Conservation (phyloP, 2,113 vertebrate genomes). For the Hydropotes inermis region DNA sequence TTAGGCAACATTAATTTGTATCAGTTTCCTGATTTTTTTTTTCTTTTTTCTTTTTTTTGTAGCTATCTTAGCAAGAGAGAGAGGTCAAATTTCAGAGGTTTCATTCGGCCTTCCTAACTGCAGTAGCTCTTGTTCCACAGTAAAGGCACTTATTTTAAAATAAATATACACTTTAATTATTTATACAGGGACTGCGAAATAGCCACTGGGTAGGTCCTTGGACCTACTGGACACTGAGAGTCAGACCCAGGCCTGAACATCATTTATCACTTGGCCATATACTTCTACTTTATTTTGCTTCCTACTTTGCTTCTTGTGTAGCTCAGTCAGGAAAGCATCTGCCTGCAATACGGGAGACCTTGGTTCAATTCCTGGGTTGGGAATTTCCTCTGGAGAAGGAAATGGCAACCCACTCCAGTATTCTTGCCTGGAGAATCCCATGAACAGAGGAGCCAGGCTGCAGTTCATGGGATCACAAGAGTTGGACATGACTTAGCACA, state of each 20-base stretch:
- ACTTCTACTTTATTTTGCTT: background rate
- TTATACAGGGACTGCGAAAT: background rate
- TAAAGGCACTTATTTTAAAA: background rate
- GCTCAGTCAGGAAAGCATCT: background rate
- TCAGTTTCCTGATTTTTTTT: background rate
- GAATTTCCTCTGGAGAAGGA: background rate
- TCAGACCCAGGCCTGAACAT: background rate
- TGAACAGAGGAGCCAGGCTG: background rate
- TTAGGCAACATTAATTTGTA: background rate
- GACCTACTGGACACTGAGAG: background rate
- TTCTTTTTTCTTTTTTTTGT: background rate
- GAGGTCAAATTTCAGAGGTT: background rate
- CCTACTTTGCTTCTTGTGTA: background rate
- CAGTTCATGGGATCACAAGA: background rate
- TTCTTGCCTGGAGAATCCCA: background rate
- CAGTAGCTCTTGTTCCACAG: background rate
- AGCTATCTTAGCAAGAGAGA: background rate
- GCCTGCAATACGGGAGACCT: accelerated
- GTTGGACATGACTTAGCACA: background rate
- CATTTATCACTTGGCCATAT: background rate
- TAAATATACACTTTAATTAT: background rate
- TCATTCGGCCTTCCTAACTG: background rate
- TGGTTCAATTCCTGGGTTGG: background rate
- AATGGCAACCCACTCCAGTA: background rate
- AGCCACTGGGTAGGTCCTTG: background rate